A percentile compares a stretch with the other conserved stretches of the same genome.
phyloP scores from a whole-genome alignment of 1,140 invertebrate genomes.

The Stenopsyche tienmushanensis region DNA sequence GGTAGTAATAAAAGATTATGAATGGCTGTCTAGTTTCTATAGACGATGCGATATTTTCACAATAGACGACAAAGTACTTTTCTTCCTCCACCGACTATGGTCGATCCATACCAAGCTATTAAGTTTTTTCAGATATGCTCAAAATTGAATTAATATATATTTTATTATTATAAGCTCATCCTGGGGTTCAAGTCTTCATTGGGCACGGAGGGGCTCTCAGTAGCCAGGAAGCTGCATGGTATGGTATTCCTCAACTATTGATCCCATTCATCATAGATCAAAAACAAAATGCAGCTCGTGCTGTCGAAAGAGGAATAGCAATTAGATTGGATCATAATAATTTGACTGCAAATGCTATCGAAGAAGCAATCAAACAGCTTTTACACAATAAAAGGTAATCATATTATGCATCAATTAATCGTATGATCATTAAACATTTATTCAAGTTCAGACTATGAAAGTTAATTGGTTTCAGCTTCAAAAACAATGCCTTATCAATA shows the following conservation, averaged over 20 bases:
- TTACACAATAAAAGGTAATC: constrained; percentile 29
- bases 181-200: constrained; percentile 56
- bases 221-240: constrained; percentile 57
- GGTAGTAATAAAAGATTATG: too few relatives aligned
- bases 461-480: constrained; percentile 22
- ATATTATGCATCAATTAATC: too few relatives aligned
- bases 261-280: constrained; percentile 57
- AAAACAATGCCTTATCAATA: constrained; percentile 39
- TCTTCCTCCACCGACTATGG: too few relatives aligned
- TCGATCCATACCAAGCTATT: too few relatives aligned
- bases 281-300: constrained; percentile 38
- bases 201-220: constrained; percentile 62
- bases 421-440: too few relatives aligned
- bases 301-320: constrained; percentile 35
- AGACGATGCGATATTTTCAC: too few relatives aligned
- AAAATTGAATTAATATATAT: too few relatives aligned
- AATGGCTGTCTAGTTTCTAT: too few relatives aligned
- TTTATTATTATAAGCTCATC: too few relatives aligned
- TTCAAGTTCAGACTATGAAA: too few relatives aligned
- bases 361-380: constrained; percentile 15
- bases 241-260: constrained; percentile 57
- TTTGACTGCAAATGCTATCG: constrained; percentile 21
- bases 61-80: too few relatives aligned
- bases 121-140: too few relatives aligned
- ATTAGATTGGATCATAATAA: constrained; percentile 28